Percentiles rank a stretch among this genome's conserved stretches.
Evolutionary conservation across 2,113 vertebrate genomes (phyloP).

Genomic region (Asarcornis scutulata): DNA sequence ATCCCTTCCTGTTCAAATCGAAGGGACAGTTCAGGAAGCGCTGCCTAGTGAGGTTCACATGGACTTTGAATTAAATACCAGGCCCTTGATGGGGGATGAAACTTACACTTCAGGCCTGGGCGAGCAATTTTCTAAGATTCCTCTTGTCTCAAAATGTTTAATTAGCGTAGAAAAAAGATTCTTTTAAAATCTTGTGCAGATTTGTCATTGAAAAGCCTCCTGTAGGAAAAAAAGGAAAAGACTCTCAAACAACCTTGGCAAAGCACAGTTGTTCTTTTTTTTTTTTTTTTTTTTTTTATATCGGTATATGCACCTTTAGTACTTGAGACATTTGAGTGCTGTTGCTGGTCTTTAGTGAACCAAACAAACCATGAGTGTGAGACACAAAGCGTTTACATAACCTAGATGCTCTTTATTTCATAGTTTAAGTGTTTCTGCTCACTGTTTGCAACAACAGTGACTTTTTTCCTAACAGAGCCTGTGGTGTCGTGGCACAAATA

Average conservation of each 20-base stretch:
- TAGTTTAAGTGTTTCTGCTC: background rate
- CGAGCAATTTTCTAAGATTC: background rate
- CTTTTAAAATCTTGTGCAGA: background rate
- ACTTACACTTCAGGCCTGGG: background rate
- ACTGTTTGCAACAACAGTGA: background rate
- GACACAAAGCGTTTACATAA: background rate
- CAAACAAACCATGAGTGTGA: background rate
- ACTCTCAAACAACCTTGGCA: background rate
- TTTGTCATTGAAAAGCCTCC: background rate
- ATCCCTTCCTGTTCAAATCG: conserved; percentile 29
- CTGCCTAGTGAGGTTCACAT: background rate
- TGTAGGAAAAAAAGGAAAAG: background rate
- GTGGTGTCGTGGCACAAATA: background rate
- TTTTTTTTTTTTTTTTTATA: background rate
- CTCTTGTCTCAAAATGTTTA: background rate
- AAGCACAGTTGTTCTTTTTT: background rate
- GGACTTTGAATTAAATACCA: conserved; percentile 6
- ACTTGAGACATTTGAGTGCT: accelerated
- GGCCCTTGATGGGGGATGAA: background rate
- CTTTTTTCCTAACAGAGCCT: background rate
- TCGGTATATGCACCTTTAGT: background rate
- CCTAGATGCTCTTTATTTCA: background rate
- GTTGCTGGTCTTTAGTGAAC: background rate
- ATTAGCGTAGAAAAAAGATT: background rate
- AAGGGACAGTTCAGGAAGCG: conserved; percentile 4